Base-by-base conservation (phyloP, 1,140 invertebrate species). In the Trissolcus basalis region DNA sequence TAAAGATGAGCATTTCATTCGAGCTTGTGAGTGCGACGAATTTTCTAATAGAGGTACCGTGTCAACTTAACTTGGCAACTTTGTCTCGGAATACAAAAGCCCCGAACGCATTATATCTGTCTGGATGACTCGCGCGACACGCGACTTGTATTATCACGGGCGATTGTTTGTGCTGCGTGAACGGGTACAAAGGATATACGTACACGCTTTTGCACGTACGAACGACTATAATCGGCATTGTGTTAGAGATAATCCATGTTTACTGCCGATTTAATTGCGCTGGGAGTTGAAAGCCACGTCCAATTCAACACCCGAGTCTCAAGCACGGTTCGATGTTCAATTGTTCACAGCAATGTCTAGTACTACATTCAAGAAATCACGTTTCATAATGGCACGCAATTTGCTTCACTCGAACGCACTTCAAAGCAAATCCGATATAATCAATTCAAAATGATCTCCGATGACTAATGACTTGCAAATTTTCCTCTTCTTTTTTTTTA, bases 201-300 rank as follows among this genome's bases (percentile, higher is more conserved):
- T 44, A 59, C 55, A 53, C 44, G 27, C 27, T 6, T 54, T 51
- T 58, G 51, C 58, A 75, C 47, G 45, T 61, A 76, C 43, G 14
- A 12, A 53, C 54, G 33, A 61, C 36, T 63, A 69, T 69, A 75
- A 75, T 75, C 65, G 64, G 43, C 59, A 69, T 64, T 69, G 64
- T 75, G 72, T 64, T 53, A 16, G 59, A 60, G 65, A 76, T 75
- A 75, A 75, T 75, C 72, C 72, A 65, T 68, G 64, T 75, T 75
- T 76, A 76, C 65, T 65, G 49, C 59, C 67, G 56, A 76, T 76
- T 76, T 70, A 76, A 67, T 76, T 76, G 67, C 73, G 47, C 67
- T 56, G 60, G 49, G 54, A 65, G 64, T 69, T 70, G 72, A 76
- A 76, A 76, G 72, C 72, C 47, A 65, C 60, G 65, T 69, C 32